phyloP scores from a whole-genome alignment of 2,113 vertebrate species.

The Antennarius striatus region DNA sequence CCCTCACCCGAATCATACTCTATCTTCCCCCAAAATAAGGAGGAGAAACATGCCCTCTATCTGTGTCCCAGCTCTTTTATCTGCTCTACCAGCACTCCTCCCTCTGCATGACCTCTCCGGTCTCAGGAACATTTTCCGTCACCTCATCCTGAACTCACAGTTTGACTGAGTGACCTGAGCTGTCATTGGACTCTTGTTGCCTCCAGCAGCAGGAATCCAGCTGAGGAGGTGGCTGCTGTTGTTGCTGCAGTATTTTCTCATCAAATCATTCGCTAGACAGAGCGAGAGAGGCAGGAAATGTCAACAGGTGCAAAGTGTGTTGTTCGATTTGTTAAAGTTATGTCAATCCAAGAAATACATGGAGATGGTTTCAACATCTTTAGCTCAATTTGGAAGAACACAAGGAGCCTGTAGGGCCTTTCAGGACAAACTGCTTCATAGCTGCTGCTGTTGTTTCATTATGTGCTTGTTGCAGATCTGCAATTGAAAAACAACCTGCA shows the following conservation, averaged over 20 bases:
- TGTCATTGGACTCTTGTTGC: not conserved
- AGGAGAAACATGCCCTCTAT: slow-evolving; percentile 32
- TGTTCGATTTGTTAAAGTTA: slow-evolving; percentile 16
- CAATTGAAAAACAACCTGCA: not conserved
- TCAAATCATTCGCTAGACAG: not conserved
- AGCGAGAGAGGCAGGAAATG: not conserved
- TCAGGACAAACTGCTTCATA: not conserved
- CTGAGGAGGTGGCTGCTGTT: slow-evolving; percentile 20
- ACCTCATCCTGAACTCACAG: slow-evolving; percentile 8
- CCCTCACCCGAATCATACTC: not conserved
- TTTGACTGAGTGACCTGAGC: slow-evolving; percentile 38
- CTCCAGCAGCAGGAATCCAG: slow-evolving; percentile 16
- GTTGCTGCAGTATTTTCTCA: slow-evolving; percentile 18
- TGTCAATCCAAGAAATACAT: slow-evolving; percentile 1
- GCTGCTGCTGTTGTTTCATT: not conserved
- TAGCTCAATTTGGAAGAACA: not conserved
- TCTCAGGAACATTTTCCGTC: slow-evolving; percentile 15
- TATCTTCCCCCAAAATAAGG: not conserved
- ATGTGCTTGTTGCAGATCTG: not conserved
- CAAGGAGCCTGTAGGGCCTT: not conserved
- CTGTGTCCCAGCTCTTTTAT: slow-evolving; percentile 32
- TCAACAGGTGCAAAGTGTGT: slow-evolving; percentile 37
- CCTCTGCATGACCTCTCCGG: not conserved
- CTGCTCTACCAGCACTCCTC: not conserved
- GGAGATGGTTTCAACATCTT: slow-evolving; percentile 10